These are phyloP conservation scores for Calliphora vomitoria DNA, from an alignment of 2,888 invertebrate genomes.

Conservation along the genomic window DNA sequence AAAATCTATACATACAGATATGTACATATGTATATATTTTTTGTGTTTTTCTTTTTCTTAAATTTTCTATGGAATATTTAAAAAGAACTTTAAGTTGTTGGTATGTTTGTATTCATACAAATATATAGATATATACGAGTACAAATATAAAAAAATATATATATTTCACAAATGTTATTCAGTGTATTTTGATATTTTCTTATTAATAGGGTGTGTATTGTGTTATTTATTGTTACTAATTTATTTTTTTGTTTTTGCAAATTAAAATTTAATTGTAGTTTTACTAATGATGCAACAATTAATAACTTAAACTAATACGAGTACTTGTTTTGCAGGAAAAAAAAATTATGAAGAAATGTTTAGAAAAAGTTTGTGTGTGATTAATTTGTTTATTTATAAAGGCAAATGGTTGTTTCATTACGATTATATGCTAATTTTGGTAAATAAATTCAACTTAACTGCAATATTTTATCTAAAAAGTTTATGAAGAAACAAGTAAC, in stretches of 20 bases:
- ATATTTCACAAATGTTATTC: constrained; percentile 18
- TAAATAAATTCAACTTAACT: background rate
- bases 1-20: constrained; percentile 35
- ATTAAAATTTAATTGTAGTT: constrained; percentile 10
- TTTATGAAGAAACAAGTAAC: too few relatives aligned
- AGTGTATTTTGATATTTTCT: background rate
- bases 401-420: background rate
- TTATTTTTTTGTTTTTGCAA: constrained; percentile 17
- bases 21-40: constrained; percentile 20
- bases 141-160: constrained; percentile 17
- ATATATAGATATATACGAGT: constrained; percentile 1
- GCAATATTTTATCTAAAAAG: too few relatives aligned
- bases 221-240: constrained; percentile 35
- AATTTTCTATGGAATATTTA: constrained; percentile 58
- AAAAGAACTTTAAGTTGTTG: background rate
- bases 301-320: constrained; percentile 10
- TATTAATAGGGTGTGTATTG: constrained; percentile 39
- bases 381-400: constrained; percentile 8
- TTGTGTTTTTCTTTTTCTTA: constrained; percentile 38
- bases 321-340: background rate
- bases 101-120: background rate
- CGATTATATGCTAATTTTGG: background rate
- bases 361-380: background rate
- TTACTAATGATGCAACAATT: constrained; percentile 42
- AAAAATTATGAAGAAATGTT: background rate